Evolutionary conservation across 1,140 invertebrate species (phyloP).

Genomic region (Platyscapa corneri): DNA sequence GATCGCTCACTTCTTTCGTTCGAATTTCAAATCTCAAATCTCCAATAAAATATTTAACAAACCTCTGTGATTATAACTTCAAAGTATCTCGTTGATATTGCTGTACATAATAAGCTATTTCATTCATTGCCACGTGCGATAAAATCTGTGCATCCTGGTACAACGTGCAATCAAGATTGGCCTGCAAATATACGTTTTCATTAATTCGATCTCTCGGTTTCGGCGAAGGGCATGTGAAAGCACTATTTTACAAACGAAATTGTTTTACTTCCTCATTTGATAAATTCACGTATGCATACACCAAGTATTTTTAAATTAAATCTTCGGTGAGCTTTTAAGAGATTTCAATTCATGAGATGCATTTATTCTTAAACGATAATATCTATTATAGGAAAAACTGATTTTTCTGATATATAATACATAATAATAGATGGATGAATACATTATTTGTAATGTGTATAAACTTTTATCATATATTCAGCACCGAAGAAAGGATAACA

Average conservation of each 20-base stretch:
- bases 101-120: not conserved
- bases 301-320: not conserved
- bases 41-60: slow-evolving; percentile 30
- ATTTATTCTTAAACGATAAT: too few species aligned
- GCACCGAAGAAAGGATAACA: not conserved
- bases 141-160: not conserved
- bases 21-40: slow-evolving; percentile 18
- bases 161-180: not conserved
- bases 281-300: not conserved
- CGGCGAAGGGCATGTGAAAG: not conserved
- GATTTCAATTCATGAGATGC: not conserved
- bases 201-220: not conserved
- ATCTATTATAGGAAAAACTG: too few species aligned
- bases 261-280: not conserved
- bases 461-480: not conserved
- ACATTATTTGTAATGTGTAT: too few species aligned
- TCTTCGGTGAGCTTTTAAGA: not conserved
- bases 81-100: slow-evolving; percentile 9
- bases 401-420: not conserved
- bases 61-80: slow-evolving; percentile 19
- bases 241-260: not conserved
- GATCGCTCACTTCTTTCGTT: too few species aligned
- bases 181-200: not conserved
- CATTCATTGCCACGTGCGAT: slow-evolving; percentile 3
- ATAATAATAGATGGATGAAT: not conserved